Base-by-base conservation (phyloP, 1,140 invertebrate species). In the Scaptomyza montana region DNA sequence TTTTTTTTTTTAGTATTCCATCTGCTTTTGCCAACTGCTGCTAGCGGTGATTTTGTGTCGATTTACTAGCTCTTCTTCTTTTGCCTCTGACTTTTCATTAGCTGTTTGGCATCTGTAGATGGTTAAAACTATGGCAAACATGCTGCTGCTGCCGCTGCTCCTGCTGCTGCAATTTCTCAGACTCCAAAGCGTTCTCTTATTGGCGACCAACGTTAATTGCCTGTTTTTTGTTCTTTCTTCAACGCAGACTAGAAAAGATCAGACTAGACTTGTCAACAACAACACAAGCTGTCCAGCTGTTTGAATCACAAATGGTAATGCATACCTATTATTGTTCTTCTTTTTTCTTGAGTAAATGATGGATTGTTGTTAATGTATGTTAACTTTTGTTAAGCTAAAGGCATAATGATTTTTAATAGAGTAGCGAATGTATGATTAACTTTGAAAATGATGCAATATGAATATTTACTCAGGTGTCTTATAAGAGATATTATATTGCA, bases 131-230 rank as follows among this genome's bases (percentile, higher is more conserved):
- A 87, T 87, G 70, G 78, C 78, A 72, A 81, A 64, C 61, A 72
- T 54, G 69, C 49, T 16, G 16, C 49, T 16, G 16, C 16, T 16
- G 16, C 16, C 16, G 16, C 16, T 16, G 19, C 47, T 33, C 46
- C 30, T 41, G 30, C 56, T 51, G 41, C n/a, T 41, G 33, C 63
- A 51, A 28, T 43, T 39, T 33, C 30, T 33, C 30, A 33, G 30
- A 33, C 33, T 28, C 21, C 13, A 33, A 10, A 56, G 56, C 45
- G 61, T 47, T 63, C 62, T 55, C 55, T 54, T n/a, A n/a, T 54
- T 57, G 56, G 53, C 56, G 57, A 72, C 41, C 61, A 78, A 70
- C 78, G 60, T 87, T 87, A 87, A 87, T 87, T 87, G 82, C 80
- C 74, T 64, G 51, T 60, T 36, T 33, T 65, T 33, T 6, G 30